Evolutionary conservation across 1,140 invertebrate species (phyloP), one percentile per base, ranked within the genome.

Genomic region (Littorina saxatilis): DNA sequence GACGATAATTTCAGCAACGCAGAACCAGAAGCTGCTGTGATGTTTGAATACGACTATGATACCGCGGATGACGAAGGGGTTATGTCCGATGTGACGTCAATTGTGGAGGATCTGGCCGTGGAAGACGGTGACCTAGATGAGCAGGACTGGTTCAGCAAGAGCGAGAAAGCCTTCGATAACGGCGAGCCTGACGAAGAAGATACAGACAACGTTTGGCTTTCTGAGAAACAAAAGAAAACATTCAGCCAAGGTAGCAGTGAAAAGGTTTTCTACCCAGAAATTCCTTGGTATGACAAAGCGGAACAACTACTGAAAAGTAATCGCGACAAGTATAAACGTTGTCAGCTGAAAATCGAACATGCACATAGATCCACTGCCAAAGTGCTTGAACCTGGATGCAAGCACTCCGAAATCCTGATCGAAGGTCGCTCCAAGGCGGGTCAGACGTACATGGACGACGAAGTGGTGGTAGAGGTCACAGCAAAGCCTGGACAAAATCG

Each of bases 381-480:
- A 35, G 63, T 87, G 17, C 61, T 80, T 35, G 74, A 84, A 11
- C 58, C 61, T 17, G 55, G n/a, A 13, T 52, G 35, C 52, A 76
- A 52, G 27, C 58, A 80, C 76, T 72, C 76, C 20, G 66, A 80
- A 43, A 88, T 91, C 35, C 74, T 84, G 55, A 90, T 91, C 17
- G 82, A 75, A 0, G 86, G 88, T 7, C 75, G 90, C 75, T 84
- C 84, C 52, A 89, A 87, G 82, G 87, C 86, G 74, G 90, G 90
- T 20, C 86, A 80, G 68, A 81, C 86, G 0, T 90, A 88, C 82
- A 82, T 85, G 52, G 87, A 84, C 43, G 90, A 91, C 79, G 87
- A 86, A 52, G 90, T 91, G 32, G 79, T 89, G 32, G 90, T 91
- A 4, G 84, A 88, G 76, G 63, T 91, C 17, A 86, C 32, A 83